Base-by-base conservation (phyloP, 2,888 invertebrate genomes). In the Gerris lacustris region DNA sequence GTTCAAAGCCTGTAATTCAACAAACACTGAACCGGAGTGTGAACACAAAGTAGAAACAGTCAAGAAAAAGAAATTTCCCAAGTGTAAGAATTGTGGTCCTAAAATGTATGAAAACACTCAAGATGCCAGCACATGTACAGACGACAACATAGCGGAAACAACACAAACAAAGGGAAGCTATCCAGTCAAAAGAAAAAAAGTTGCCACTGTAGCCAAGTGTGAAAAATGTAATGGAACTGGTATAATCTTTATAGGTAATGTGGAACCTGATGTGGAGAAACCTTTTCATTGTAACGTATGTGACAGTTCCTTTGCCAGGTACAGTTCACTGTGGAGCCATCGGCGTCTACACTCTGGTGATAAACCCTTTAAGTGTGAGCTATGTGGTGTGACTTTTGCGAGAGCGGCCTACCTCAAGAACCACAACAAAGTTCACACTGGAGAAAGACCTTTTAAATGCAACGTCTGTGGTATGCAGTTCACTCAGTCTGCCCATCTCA, bases 401-500 rank as follows among this genome's bases (percentile, higher is more conserved):
- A 92, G 92, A 80, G 92, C 92, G 71, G 92, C 92, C n/a, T 92
- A 92, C 82, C 83, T 93, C 75, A 92, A 93, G 80, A 93, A 93
- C 79, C 92, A 93, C 80, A 90, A 91, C 68, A 85, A 92, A 76
- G 92, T 93, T 77, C 92, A 93, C 76, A 92, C 92, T 0, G 92
- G 92, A 7, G 77, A 83, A 79, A 78, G 79, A 70, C 79, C 79
- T 6, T 79, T 77, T 79, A 89, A 89, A 80, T 93, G 92, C 81
- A 88, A 87, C 78, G 91, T 92, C 44, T 93, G 92, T 79, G 92
- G 92, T 67, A 92, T 92, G 92, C 92, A 92, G 79, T 92, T 93
- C 80, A 92, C 92, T 6, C 92, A 93, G 78, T 91, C 91, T 71
- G 92, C 92, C 2, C 92, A 93, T 83, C 82, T 93, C 70, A 92